Conservation (phyloP, 2,888 invertebrate genomes). For the Athripsodes cinereus region DNA sequence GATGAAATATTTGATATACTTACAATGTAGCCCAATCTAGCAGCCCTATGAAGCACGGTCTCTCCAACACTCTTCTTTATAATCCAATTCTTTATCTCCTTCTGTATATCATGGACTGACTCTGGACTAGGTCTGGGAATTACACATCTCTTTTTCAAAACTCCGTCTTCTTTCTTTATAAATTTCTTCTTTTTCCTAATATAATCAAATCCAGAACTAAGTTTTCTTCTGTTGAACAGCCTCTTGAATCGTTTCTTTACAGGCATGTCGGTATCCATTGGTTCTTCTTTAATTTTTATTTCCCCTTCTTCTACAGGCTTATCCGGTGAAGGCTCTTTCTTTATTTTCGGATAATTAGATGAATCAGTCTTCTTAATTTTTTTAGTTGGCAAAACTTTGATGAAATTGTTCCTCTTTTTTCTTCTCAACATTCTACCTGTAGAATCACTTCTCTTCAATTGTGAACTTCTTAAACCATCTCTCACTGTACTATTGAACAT, state of each 20-base stretch:
- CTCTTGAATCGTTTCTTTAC: slow-evolving; percentile 55
- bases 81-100: slow-evolving; percentile 85
- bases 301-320: slow-evolving; percentile 1
- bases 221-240: slow-evolving; percentile 64
- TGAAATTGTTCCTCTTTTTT: slow-evolving; percentile 46
- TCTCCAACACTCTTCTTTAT: slow-evolving; percentile 93
- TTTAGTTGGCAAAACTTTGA: slow-evolving; percentile 43
- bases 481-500: slow-evolving; percentile 40
- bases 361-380: slow-evolving; percentile 37
- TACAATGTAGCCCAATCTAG: slow-evolving; percentile 82
- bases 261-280: slow-evolving; percentile 23
- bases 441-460: slow-evolving; percentile 45
- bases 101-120: slow-evolving; percentile 70
- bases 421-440: slow-evolving; percentile 43
- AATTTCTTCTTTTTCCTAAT: slow-evolving; percentile 83
- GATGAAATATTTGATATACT: slow-evolving; percentile 35
- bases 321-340: slow-evolving; percentile 39
- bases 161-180: slow-evolving; percentile 50
- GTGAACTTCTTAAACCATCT: slow-evolving; percentile 46
- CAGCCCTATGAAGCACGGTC: slow-evolving; percentile 86
- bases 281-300: slow-evolving; percentile 8
- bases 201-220: slow-evolving; percentile 83
- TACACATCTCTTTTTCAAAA: slow-evolving; percentile 43
- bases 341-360: slow-evolving; percentile 35
- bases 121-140: slow-evolving; percentile 52